phyloP scores from a whole-genome alignment of 2,888 invertebrate species.

The Napeogenes sylphis region DNA sequence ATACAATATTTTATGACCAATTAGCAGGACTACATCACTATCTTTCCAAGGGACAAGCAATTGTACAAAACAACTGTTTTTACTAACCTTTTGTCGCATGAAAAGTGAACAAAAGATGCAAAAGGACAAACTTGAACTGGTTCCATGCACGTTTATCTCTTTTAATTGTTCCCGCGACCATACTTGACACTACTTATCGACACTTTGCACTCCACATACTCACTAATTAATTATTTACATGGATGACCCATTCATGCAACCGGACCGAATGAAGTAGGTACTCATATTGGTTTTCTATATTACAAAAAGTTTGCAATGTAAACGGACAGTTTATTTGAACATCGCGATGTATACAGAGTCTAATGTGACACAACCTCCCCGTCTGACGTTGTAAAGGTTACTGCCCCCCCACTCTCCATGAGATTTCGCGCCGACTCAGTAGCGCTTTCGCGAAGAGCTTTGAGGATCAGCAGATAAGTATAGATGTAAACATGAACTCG shows the following conservation, averaged over 20 bases:
- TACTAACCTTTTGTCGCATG: conserved; percentile 58
- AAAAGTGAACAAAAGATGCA: conserved; percentile 62
- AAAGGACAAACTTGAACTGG: conserved; percentile 64
- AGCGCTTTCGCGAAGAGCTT: conserved; percentile 55
- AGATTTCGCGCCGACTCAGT: conserved; percentile 76
- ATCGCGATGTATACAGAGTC: conserved; percentile 61
- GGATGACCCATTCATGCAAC: neutral
- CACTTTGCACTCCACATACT: conserved; percentile 49
- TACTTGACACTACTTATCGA: conserved; percentile 63
- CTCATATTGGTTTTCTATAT: conserved; percentile 1
- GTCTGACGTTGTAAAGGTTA: conserved; percentile 57
- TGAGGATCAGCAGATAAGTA: conserved; percentile 38
- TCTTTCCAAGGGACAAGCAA: no score
- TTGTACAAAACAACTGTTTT: conserved; percentile 23
- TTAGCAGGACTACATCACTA: no score
- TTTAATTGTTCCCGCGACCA: conserved; percentile 67
- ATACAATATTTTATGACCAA: no score
- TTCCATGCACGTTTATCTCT: conserved; percentile 64
- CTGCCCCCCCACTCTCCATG: conserved; percentile 66
- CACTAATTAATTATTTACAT: conserved; percentile 23
- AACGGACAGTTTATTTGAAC: conserved; percentile 49
- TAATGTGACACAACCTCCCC: conserved; percentile 62
- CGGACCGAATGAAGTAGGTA: conserved; percentile 1
- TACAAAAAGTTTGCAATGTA: conserved; percentile 24
- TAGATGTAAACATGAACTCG: conserved; percentile 21